Percentiles rank a stretch among this genome's conserved stretches.
phyloP scores from a whole-genome alignment of 2,113 vertebrate species.

The Mesitornis unicolor region DNA sequence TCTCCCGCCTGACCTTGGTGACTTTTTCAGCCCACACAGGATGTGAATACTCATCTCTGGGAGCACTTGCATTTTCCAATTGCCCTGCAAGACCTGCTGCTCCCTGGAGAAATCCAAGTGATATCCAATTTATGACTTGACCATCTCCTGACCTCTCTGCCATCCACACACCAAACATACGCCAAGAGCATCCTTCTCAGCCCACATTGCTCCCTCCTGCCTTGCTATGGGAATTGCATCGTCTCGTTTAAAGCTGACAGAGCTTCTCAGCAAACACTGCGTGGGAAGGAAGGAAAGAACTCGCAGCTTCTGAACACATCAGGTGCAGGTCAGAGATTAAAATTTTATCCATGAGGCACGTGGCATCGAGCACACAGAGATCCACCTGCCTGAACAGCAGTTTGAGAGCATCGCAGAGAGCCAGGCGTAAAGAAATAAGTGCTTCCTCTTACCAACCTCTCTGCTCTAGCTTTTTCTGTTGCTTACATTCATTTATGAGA shows the following conservation, averaged over 20 bases:
- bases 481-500: background rate
- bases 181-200: background rate
- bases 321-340: conserved; percentile 29
- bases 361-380: background rate
- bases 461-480: background rate
- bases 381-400: background rate
- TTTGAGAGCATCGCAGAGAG: background rate
- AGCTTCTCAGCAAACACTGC: background rate
- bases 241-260: background rate
- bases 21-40: background rate
- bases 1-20: background rate
- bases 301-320: background rate
- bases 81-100: background rate
- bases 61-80: background rate
- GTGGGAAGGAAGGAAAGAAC: conserved; percentile 14
- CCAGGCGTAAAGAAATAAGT: background rate
- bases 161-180: background rate
- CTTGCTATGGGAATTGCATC: background rate
- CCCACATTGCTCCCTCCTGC: background rate
- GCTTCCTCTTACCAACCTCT: background rate
- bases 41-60: fast-evolving
- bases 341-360: background rate
- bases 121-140: background rate
- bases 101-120: background rate
- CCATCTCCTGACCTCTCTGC: background rate